Evolutionary conservation across 2,888 invertebrate species (phyloP).

Genomic region (Plagodis dolabraria): DNA sequence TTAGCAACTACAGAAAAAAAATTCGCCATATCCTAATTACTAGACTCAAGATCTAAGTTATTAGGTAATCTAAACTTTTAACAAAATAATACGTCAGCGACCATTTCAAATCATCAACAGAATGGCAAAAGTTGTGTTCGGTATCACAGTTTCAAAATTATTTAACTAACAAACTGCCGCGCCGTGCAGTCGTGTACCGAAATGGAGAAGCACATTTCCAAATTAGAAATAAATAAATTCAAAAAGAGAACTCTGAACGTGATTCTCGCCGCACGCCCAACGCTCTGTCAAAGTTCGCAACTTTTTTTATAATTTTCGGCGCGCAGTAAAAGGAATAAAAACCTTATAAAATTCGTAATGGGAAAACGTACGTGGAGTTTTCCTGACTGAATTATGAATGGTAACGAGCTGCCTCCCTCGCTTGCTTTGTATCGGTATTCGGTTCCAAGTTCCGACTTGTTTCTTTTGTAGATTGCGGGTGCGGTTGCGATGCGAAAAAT

Average conservation of each 20-base stretch:
- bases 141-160: slow-evolving; percentile 1
- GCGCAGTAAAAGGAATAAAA: slow-evolving; percentile 68
- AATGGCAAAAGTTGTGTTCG: slow-evolving; percentile 3
- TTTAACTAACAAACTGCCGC: slow-evolving; percentile 9
- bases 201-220: slow-evolving; percentile 15
- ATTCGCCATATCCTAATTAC: no score
- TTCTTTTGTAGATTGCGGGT: slow-evolving; percentile 76
- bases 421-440: slow-evolving; percentile 30
- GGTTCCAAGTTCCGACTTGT: slow-evolving; percentile 67
- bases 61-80: background rate
- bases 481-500: slow-evolving; percentile 67
- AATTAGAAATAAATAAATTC: slow-evolving; percentile 21
- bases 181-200: background rate
- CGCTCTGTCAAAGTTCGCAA: slow-evolving; percentile 43
- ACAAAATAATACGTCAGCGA: background rate
- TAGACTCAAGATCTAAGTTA: no score
- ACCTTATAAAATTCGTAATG: slow-evolving; percentile 83
- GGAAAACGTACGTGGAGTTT: slow-evolving; percentile 83
- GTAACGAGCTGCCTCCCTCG: slow-evolving; percentile 73
- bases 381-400: slow-evolving; percentile 81
- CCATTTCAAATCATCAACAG: slow-evolving; percentile 4
- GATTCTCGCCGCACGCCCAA: slow-evolving; percentile 31
- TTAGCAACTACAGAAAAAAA: no score
- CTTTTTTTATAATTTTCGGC: slow-evolving; percentile 53
- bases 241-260: slow-evolving; percentile 28